Evolutionary conservation across 2,797 vertebrate species (phyloP).

Genomic region (Diplodus sargus): DNA sequence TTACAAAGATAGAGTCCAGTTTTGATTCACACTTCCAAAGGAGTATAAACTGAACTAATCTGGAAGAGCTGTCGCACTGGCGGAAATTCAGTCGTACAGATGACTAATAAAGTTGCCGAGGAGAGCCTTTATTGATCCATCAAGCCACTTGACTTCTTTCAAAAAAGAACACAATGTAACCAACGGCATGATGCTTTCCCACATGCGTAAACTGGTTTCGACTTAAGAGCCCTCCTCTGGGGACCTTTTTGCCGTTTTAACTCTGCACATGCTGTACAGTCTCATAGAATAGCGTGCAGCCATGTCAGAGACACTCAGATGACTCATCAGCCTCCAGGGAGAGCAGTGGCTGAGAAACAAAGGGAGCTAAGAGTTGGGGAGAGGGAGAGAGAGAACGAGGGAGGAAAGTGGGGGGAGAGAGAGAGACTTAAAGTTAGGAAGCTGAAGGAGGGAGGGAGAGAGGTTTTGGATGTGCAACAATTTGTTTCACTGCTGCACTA

Average conservation of each 20-base stretch:
- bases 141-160: not conserved
- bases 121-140: not conserved
- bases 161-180: conserved; percentile 57
- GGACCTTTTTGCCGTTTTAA: conserved; percentile 54
- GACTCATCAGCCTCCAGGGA: conserved; percentile 76
- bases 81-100: not conserved
- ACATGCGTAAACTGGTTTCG: conserved; percentile 60
- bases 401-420: not conserved
- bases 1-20: not conserved
- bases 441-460: conserved; percentile 31
- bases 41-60: not conserved
- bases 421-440: conserved; percentile 1
- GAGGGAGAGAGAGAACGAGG: conserved; percentile 16
- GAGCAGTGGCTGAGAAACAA: conserved; percentile 59
- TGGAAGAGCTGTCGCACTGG: not conserved
- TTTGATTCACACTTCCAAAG: not conserved
- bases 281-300: conserved; percentile 65
- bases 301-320: conserved; percentile 66
- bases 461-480: conserved; percentile 54
- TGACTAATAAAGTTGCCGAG: not conserved
- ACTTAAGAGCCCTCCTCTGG: conserved; percentile 49
- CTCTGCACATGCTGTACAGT: conserved; percentile 42
- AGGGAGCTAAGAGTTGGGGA: conserved; percentile 42
- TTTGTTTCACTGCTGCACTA: conserved; percentile 66
- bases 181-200: conserved; percentile 41